Evolutionary conservation across 2,113 vertebrate species (phyloP).

Genomic region (Gracilinanus agilis): DNA sequence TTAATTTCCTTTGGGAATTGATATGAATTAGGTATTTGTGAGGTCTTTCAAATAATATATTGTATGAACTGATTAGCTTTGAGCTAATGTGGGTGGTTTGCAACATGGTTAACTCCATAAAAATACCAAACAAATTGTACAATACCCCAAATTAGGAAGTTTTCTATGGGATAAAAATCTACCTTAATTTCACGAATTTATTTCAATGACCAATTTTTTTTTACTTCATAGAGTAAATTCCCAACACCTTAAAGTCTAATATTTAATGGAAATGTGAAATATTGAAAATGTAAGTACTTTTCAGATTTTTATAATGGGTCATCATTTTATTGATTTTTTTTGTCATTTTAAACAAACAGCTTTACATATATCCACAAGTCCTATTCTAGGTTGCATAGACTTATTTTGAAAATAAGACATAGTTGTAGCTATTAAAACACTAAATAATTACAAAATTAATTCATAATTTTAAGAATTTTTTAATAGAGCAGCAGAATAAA

Average conservation of each 20-base stretch:
- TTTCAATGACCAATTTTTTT: constrained; percentile 15
- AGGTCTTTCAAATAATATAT: constrained; percentile 5
- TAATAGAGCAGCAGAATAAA: background rate
- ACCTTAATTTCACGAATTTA: constrained; percentile 41
- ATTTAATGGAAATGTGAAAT: background rate
- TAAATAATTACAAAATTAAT: constrained; percentile 5
- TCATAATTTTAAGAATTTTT: constrained; percentile 20
- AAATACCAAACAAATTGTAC: constrained; percentile 34
- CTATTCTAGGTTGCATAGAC: background rate
- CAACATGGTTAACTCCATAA: constrained; percentile 16
- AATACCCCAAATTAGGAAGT: background rate
- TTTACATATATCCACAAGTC: constrained; percentile 17
- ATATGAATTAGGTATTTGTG: constrained; percentile 38
- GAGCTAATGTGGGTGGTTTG: constrained; percentile 20
- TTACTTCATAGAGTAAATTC: background rate
- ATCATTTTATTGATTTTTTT: constrained; percentile 45
- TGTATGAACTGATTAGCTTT: constrained; percentile 35
- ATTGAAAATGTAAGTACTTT: constrained; percentile 47
- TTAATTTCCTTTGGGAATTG: constrained; percentile 17
- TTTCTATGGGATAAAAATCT: constrained; percentile 42
- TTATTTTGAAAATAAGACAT: constrained; percentile 48
- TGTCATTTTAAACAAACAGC: constrained; percentile 33
- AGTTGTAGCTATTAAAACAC: constrained; percentile 17
- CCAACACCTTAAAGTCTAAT: background rate
- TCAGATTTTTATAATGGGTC: constrained; percentile 15